Evolutionary conservation across 1,140 invertebrate species (phyloP).

Genomic region (Chymomyza costata): DNA sequence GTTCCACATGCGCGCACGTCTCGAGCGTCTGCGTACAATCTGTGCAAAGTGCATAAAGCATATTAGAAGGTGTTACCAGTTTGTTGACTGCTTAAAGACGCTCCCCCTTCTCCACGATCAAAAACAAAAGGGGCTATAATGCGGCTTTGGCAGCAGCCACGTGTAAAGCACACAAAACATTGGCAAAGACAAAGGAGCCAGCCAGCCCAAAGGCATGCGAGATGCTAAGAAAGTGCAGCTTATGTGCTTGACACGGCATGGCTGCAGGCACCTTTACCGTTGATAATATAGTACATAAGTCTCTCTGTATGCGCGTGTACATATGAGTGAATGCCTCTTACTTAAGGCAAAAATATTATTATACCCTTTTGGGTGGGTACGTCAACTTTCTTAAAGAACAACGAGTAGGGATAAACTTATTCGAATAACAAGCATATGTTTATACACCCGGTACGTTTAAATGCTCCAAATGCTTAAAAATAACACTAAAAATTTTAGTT

Average conservation of each 20-base stretch:
- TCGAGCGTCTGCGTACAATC: slow-evolving; percentile 58
- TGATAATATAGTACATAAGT: no score
- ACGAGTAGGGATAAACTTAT: no score
- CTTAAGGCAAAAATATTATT: no score
- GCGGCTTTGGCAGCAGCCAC: slow-evolving; percentile 14
- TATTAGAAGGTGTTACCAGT: not conserved
- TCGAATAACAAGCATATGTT: no score
- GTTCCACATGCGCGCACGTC: slow-evolving; percentile 70
- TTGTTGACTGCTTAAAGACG: slow-evolving; percentile 6
- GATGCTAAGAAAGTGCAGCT: slow-evolving; percentile 34
- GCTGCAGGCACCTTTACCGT: slow-evolving; percentile 31
- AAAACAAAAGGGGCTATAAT: not conserved
- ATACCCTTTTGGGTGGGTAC: no score
- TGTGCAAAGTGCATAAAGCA: slow-evolving; percentile 8
- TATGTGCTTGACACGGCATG: slow-evolving; percentile 24
- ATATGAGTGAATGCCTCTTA: no score
- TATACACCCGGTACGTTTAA: no score
- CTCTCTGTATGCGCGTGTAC: no score
- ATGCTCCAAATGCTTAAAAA: no score
- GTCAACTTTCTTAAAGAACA: no score
- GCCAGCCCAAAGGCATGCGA: not conserved
- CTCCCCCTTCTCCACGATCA: not conserved
- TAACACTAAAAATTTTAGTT: no score
- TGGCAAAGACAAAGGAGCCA: slow-evolving; percentile 25
- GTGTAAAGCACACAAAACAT: slow-evolving; percentile 25